Evolutionary conservation across 2,113 vertebrate species (phyloP).

Genomic region (Proteles cristata): DNA sequence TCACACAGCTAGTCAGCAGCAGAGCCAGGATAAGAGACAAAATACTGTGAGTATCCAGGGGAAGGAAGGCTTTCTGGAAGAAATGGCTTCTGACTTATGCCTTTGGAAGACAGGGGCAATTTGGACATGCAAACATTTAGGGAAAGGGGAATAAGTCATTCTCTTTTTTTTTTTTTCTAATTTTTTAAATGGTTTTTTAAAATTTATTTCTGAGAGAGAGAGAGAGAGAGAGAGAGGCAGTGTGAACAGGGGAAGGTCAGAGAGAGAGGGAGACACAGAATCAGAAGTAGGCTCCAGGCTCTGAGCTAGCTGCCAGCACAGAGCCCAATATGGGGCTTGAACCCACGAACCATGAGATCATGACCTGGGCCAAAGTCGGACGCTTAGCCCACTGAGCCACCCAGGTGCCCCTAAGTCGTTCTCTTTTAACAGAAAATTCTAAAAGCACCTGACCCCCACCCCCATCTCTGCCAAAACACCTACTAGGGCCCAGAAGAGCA

Average conservation of each 20-base stretch:
- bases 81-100: not conserved
- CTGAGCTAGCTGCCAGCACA: too few relatives aligned
- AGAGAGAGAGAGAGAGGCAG: too few relatives aligned
- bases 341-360: too few relatives aligned
- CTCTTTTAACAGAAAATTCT: not conserved
- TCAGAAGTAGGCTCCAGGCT: too few relatives aligned
- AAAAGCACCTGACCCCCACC: not conserved
- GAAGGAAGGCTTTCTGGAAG: not conserved
- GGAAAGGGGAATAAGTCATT: not conserved
- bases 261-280: too few relatives aligned
- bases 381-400: too few relatives aligned
- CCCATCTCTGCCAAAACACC: not conserved
- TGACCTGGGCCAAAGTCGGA: too few relatives aligned
- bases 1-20: not conserved
- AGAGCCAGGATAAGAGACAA: not conserved
- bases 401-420: not conserved
- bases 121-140: not conserved
- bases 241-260: too few relatives aligned
- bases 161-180: not conserved
- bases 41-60: not conserved
- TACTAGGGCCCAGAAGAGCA: not conserved
- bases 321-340: too few relatives aligned
- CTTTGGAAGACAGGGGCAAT: not conserved
- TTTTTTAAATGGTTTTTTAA: too few relatives aligned
- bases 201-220: too few relatives aligned